Conservation (phyloP, 2,113 vertebrate genomes). For the Coryphaenoides rupestris region DNA sequence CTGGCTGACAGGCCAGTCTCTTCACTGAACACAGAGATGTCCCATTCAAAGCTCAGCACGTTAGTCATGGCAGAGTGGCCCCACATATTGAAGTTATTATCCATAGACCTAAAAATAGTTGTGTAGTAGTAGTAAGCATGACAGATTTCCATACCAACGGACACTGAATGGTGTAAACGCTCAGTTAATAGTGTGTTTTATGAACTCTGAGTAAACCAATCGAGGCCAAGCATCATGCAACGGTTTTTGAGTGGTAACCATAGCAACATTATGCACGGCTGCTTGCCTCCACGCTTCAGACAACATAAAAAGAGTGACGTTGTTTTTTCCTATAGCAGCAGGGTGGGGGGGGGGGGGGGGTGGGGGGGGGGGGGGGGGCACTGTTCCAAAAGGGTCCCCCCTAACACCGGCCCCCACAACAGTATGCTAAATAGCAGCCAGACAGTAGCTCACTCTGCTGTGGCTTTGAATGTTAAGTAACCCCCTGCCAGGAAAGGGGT, state of each 20-base stretch:
- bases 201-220: not conserved
- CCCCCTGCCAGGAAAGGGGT: not conserved
- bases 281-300: not conserved
- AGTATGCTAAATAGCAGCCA: not conserved
- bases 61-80: not conserved
- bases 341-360: no score
- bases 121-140: no score
- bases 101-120: not conserved
- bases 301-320: not conserved
- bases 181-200: no score
- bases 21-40: not conserved
- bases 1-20: no score
- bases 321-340: not conserved
- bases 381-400: not conserved
- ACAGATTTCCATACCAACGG: no score
- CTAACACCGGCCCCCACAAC: not conserved
- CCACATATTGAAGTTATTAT: not conserved
- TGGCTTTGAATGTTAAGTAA: constrained; percentile 2
- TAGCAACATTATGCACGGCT: not conserved
- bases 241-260: not conserved
- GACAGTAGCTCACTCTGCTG: not conserved
- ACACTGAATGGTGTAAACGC: no score
- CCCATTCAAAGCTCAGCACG: not conserved
- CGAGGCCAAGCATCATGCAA: not conserved
- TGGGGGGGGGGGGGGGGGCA: not conserved